Evolutionary conservation across 2,888 invertebrate species (phyloP).

Genomic region (Saturnia japonica): DNA sequence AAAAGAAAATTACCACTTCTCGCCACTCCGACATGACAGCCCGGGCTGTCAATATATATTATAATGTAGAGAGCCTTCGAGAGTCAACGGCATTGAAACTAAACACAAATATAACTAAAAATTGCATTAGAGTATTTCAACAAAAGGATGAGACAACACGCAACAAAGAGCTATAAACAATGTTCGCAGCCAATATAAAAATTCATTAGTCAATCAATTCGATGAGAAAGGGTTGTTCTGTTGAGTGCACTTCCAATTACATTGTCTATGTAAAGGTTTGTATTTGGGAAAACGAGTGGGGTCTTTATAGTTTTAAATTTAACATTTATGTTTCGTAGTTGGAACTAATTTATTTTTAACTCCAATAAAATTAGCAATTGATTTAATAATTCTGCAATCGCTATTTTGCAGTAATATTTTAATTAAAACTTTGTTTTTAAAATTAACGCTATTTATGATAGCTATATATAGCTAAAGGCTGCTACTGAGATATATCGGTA

Average conservation of each 20-base stretch:
- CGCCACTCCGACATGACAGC: neutral
- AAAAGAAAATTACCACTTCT: neutral
- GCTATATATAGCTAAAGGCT: too few species aligned
- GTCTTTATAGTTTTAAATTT: neutral
- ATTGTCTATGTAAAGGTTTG: neutral
- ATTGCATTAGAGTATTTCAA: neutral
- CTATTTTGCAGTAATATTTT: too few species aligned
- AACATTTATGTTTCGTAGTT: neutral
- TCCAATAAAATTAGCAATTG: neutral
- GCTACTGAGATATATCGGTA: too few species aligned
- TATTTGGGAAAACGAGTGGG: neutral
- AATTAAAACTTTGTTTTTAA: too few species aligned
- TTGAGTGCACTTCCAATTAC: neutral
- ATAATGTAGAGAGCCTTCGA: neutral
- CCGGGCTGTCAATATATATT: constrained; percentile 8
- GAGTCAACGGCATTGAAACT: constrained; percentile 1
- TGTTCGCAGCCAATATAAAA: constrained; percentile 7
- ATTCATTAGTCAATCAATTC: constrained; percentile 8
- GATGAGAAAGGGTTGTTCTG: neutral
- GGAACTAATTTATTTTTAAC: neutral
- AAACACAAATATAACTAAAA: neutral
- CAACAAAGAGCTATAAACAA: constrained; percentile 7
- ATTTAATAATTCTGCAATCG: neutral
- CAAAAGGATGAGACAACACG: neutral
- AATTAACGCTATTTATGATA: too few species aligned